Evolutionary conservation across 2,113 vertebrate genomes (phyloP).

Genomic region (Tragelaphus imberbis): DNA sequence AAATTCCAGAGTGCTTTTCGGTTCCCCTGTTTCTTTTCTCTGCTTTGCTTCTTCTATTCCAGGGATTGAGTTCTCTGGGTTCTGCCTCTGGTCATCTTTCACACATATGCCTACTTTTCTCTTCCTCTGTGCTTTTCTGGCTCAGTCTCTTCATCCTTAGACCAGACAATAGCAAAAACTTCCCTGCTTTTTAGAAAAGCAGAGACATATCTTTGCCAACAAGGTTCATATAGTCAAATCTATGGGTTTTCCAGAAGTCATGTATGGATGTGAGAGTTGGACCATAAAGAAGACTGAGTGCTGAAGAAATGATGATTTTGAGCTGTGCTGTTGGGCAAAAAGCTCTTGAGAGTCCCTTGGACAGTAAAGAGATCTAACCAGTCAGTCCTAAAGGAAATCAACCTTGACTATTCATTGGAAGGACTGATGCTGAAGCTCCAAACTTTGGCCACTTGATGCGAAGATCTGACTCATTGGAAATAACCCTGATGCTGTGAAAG

Average conservation of each 20-base stretch:
- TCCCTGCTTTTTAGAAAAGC: background rate
- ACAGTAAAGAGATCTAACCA: background rate
- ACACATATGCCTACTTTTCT: background rate
- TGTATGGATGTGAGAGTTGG: background rate
- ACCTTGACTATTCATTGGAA: background rate
- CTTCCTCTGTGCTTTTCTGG: no score
- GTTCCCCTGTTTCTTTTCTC: background rate
- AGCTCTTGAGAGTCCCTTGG: background rate
- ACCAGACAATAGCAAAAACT: background rate
- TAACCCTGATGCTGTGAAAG: background rate
- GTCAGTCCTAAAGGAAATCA: background rate
- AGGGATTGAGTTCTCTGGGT: background rate
- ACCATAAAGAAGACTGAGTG: background rate
- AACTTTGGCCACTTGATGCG: background rate
- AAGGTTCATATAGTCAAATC: background rate
- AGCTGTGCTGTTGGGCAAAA: background rate
- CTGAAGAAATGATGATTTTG: background rate
- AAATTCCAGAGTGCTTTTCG: background rate
- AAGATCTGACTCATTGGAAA: background rate
- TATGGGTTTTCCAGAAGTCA: background rate
- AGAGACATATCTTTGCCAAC: background rate
- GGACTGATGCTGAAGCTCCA: background rate
- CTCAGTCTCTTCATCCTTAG: background rate
- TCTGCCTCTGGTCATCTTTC: background rate
- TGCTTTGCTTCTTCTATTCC: background rate